Evolutionary conservation across 2,888 invertebrate species (phyloP).

Genomic region (Linnaemya vulpina): DNA sequence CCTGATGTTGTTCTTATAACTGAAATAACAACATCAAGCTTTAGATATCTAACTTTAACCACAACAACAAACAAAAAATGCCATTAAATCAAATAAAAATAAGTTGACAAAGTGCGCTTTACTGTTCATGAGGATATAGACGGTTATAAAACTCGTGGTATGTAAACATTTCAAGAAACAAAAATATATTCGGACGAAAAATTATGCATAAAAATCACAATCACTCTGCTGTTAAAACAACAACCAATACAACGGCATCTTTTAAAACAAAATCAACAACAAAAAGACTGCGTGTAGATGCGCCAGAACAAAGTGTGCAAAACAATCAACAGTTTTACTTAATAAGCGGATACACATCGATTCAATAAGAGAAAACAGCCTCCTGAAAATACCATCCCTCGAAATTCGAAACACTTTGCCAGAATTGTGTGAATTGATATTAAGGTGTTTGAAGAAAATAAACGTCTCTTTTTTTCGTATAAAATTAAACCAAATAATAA

Average conservation of each 20-base stretch:
- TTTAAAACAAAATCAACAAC: conserved; percentile 15
- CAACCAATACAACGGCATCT: conserved; percentile 31
- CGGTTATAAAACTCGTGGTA: conserved; percentile 25
- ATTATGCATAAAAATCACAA: conserved; percentile 23
- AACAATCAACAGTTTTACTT: conserved; percentile 39
- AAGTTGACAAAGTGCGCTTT: conserved; percentile 58
- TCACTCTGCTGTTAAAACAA: neutral
- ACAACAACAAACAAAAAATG: conserved; percentile 36
- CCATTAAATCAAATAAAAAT: conserved; percentile 42
- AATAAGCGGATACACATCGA: conserved; percentile 1
- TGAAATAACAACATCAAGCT: neutral
- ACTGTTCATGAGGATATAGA: conserved; percentile 64
- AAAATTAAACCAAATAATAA: conserved; percentile 1
- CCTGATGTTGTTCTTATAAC: conserved; percentile 2
- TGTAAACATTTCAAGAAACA: neutral
- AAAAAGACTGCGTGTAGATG: neutral
- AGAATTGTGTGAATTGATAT: neutral
- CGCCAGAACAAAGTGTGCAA: neutral
- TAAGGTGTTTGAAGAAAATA: conserved; percentile 11
- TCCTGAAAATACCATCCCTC: neutral
- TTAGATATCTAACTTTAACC: conserved; percentile 1
- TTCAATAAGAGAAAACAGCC: neutral
- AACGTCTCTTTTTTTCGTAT: neutral
- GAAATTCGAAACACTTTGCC: neutral
- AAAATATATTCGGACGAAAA: neutral